Evolutionary conservation across 2,113 vertebrate genomes (phyloP).

Genomic region (Orthochromis indermauri): DNA sequence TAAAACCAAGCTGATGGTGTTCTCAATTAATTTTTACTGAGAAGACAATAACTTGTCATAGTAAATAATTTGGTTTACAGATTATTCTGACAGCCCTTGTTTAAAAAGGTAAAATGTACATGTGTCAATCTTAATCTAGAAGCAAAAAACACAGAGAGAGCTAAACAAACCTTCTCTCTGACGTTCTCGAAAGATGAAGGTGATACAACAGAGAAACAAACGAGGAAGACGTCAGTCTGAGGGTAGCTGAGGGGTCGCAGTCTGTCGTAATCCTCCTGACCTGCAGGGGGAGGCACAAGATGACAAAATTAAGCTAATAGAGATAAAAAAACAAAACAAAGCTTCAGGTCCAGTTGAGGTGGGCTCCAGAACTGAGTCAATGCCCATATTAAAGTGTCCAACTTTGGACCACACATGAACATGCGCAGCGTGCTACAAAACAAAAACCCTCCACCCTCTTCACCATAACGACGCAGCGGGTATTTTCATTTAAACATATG

Average conservation of each 20-base stretch:
- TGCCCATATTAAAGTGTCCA: background rate
- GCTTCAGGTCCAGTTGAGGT: background rate
- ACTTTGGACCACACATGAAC: background rate
- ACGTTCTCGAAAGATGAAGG: conserved; percentile 97
- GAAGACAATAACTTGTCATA: background rate
- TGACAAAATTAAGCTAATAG: background rate
- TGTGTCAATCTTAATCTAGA: fast-evolving
- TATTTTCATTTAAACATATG: background rate
- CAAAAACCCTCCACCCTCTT: fast-evolving
- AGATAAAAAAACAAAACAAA: background rate
- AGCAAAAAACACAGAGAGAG: background rate
- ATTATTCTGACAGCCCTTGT: background rate
- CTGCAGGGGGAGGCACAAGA: conserved; percentile 50
- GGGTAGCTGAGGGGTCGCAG: conserved; percentile 96
- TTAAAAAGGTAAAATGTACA: background rate
- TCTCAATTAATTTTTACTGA: fast-evolving
- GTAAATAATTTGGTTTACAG: background rate
- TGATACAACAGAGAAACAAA: conserved; percentile 96
- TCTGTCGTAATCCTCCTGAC: conserved; percentile 96
- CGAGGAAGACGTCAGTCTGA: conserved; percentile 95
- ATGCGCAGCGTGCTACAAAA: fast-evolving
- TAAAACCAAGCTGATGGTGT: background rate
- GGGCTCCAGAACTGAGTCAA: background rate
- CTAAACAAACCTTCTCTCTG: conserved; percentile 82
- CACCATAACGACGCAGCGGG: fast-evolving